A percentile compares a stretch with the other conserved stretches of the same genome.
Evolutionary conservation across 2,797 vertebrate genomes (phyloP).

Genomic region (Erpetoichthys calabaricus): DNA sequence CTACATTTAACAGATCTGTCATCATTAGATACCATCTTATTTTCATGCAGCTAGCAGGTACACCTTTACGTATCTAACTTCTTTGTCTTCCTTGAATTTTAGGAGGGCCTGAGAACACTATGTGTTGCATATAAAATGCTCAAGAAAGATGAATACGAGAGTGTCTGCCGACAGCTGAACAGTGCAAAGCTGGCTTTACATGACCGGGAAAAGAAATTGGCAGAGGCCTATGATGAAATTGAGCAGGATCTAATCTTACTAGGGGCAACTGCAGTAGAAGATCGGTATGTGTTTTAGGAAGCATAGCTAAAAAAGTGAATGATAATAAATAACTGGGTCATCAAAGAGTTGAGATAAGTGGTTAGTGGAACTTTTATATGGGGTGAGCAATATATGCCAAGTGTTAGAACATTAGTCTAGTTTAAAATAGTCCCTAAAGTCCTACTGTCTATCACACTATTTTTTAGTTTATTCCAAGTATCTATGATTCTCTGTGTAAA

Average conservation of each 20-base stretch:
- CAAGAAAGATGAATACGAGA: conserved; percentile 53
- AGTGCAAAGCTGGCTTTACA: conserved; percentile 72
- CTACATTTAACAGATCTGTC: too few species aligned
- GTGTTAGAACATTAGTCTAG: too few species aligned
- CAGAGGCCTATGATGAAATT: conserved; percentile 79
- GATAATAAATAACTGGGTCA: not conserved
- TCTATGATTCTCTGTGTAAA: too few species aligned
- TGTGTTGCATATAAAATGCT: conserved; percentile 85
- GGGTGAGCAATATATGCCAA: too few species aligned
- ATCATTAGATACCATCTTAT: too few species aligned
- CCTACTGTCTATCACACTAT: too few species aligned
- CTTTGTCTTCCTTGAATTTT: conserved; percentile 6
- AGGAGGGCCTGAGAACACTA: conserved; percentile 87
- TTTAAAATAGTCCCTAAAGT: too few species aligned
- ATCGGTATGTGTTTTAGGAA: conserved; percentile 51
- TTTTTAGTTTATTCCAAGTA: too few species aligned
- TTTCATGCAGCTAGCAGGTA: too few species aligned
- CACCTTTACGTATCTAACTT: not conserved
- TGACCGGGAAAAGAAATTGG: conserved; percentile 76
- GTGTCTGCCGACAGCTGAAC: conserved; percentile 49
- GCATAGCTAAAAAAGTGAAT: not conserved
- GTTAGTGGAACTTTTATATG: not conserved
- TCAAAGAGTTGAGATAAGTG: not conserved
- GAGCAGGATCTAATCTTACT: conserved; percentile 80
- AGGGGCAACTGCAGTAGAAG: conserved; percentile 91